Evolutionary conservation across 2,888 invertebrate genomes (phyloP), one percentile per base, ranked within the genome.

Genomic region (Athalia rosae): DNA sequence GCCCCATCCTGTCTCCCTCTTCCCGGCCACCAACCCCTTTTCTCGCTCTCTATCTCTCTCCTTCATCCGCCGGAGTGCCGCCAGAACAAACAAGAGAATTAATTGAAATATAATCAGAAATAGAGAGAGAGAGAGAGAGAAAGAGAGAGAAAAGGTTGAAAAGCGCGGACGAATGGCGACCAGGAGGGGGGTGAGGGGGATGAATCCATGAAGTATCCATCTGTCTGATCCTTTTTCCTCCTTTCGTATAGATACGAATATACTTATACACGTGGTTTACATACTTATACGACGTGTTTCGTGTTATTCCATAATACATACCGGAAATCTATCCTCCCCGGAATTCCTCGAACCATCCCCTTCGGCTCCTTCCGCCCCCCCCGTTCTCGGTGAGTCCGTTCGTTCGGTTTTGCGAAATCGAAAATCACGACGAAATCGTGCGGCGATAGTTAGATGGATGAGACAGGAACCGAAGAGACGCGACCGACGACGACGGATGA

Each of bases 31-130:
- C 28, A 28, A 28, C 28, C 28, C 28, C 28, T 28, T 28, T 28
- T 28, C 28, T 64, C 64, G 47, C 9, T 64, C 13, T 45, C 7
- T 13, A 2, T 15, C 50, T 11, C 50, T 15, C 48, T 67, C 28
- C 67, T 6, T 8, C n/a, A 15, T 66, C 41, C 41, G 67, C 9
- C 28, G 28, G 28, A 28, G 45, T 76, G 77, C 69, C 9, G 43
- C 56, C 80, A 76, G 79, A 82, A 79, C 80, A 82, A 82, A 82
- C 80, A 81, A 74, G 48, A 79, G 79, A 82, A 82, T 81, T 82
- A 82, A 82, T 82, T 82, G 82, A 80, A 82, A 82, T 81, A 80
- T 82, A 82, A 82, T 82, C 81, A 79, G 77, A 79, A 79, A 82
- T 79, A 73, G 73, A 73, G 61, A 15, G 73, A 59, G 53, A 53